Evolutionary conservation across 2,113 vertebrate species (phyloP).

Genomic region (Odobenus rosmarus): DNA sequence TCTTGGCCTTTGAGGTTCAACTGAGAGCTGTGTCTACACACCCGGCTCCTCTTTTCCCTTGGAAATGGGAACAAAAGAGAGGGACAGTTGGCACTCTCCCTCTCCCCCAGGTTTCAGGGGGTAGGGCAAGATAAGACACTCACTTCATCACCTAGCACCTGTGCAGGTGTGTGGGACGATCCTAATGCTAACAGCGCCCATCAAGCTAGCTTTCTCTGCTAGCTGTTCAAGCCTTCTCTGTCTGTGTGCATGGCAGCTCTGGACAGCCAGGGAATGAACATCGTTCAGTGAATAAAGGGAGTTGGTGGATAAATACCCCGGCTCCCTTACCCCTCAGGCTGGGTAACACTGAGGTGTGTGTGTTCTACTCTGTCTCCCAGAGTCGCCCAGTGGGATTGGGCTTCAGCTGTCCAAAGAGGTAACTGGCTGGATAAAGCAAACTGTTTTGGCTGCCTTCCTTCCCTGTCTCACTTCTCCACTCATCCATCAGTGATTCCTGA

Average conservation of each 20-base stretch:
- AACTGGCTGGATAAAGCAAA: background rate
- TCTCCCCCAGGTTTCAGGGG: background rate
- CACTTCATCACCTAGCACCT: background rate
- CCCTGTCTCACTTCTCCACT: background rate
- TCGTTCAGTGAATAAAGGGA: background rate
- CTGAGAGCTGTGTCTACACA: background rate
- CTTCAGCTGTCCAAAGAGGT: background rate
- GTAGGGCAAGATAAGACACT: background rate
- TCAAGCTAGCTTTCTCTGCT: background rate
- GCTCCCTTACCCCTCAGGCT: background rate
- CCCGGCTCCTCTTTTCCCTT: background rate
- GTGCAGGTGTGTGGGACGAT: background rate
- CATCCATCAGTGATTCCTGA: background rate
- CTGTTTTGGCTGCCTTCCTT: background rate
- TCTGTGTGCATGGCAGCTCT: background rate
- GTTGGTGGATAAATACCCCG: background rate
- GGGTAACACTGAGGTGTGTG: background rate
- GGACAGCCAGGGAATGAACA: background rate
- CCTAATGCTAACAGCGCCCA: background rate
- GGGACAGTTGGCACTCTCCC: background rate
- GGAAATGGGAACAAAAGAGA: background rate
- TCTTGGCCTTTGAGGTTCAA: background rate
- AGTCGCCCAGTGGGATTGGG: background rate
- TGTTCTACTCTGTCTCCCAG: background rate
- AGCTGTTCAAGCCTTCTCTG: background rate